Evolutionary conservation across 2,797 vertebrate species (phyloP).

Genomic region (Peromyscus aztecus): DNA sequence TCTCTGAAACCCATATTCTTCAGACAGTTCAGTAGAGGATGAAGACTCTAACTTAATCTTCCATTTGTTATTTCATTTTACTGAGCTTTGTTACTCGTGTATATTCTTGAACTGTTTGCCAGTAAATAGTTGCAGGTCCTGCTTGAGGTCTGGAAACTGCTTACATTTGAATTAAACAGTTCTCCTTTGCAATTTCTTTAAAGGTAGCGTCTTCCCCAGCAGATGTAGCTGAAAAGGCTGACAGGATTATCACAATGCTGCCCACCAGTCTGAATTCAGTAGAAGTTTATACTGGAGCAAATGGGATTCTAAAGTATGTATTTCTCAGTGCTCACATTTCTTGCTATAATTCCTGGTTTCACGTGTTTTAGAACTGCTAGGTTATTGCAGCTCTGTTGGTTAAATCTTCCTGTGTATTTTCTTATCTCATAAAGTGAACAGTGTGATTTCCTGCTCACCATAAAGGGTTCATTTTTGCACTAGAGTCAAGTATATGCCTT

Average conservation of each 20-base stretch:
- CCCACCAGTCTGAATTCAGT: conserved; percentile 96
- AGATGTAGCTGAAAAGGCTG: conserved; percentile 97
- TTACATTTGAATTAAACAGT: conserved; percentile 66
- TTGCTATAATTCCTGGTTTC: conserved; percentile 53
- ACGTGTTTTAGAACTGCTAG: conserved; percentile 41
- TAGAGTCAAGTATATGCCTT: conserved; percentile 61
- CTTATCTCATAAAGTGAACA: conserved; percentile 60
- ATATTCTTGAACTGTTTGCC: conserved; percentile 29
- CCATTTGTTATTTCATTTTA: conserved; percentile 42
- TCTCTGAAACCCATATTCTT: background rate
- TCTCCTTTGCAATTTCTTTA: conserved; percentile 76
- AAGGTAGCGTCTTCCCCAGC: conserved; percentile 97
- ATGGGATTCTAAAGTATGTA: conserved; percentile 95
- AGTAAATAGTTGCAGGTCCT: conserved; percentile 45
- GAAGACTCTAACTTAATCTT: background rate
- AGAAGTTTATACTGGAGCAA: conserved; percentile 96
- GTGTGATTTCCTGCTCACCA: conserved; percentile 57
- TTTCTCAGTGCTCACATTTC: conserved; percentile 71
- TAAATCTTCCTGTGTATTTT: conserved; percentile 51
- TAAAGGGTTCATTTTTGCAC: conserved; percentile 64
- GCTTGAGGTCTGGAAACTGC: conserved; percentile 12
- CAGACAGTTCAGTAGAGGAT: background rate
- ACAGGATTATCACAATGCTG: conserved; percentile 99
- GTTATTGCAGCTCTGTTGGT: conserved; percentile 57
- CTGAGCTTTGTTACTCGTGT: conserved; percentile 30